phyloP scores from a whole-genome alignment of 2,888 invertebrate species.

The Aphidius colemani region DNA sequence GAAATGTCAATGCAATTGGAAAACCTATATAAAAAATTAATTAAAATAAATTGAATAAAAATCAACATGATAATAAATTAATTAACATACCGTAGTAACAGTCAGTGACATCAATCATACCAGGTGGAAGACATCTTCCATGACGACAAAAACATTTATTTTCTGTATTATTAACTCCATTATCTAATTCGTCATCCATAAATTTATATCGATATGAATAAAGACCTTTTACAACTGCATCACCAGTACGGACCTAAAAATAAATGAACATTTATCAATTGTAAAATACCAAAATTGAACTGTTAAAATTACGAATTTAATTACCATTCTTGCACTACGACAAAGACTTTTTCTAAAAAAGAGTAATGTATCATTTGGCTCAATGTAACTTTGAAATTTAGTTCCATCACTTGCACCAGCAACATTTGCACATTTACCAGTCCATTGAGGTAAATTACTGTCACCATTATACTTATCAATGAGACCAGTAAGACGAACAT shows the following conservation, averaged over 20 bases:
- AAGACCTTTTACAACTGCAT: conserved; percentile 68
- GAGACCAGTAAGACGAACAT: conserved; percentile 70
- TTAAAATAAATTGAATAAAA: conserved; percentile 5
- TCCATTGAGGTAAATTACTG: conserved; percentile 79
- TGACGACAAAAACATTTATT: conserved; percentile 83
- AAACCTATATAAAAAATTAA: conserved; percentile 64
- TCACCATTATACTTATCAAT: conserved; percentile 79
- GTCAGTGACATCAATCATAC: conserved; percentile 80
- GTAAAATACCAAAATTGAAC: conserved; percentile 15
- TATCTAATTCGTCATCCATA: conserved; percentile 77
- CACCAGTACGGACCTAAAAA: conserved; percentile 66
- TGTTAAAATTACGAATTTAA: background rate
- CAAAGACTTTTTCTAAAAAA: conserved; percentile 88
- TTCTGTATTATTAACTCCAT: conserved; percentile 71
- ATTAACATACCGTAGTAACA: conserved; percentile 77
- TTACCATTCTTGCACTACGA: conserved; percentile 76
- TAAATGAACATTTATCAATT: conserved; percentile 19
- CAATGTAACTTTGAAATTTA: conserved; percentile 76
- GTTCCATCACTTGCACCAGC: conserved; percentile 82
- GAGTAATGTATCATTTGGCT: conserved; percentile 70
- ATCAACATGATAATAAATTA: background rate
- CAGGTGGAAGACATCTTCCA: conserved; percentile 74
- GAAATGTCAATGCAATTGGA: conserved; percentile 86
- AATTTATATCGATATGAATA: conserved; percentile 77
- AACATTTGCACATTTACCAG: conserved; percentile 76